Evolutionary conservation across 2,797 vertebrate species (phyloP), one percentile per base, ranked within the genome.

Genomic region (Gastrophryne carolinensis): DNA sequence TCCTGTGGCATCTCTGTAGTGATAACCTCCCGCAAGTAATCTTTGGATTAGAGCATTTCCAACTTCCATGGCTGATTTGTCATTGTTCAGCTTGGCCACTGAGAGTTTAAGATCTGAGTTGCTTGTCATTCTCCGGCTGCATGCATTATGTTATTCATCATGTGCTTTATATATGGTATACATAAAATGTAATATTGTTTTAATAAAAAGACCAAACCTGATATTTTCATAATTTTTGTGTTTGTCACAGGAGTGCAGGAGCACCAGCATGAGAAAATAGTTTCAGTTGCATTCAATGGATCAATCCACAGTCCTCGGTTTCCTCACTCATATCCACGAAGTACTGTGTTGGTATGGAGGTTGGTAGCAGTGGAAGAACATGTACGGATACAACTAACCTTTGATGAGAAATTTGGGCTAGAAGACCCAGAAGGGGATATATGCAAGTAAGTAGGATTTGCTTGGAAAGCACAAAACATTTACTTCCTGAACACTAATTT

Each of bases 361-460:
- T 89, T 99, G 29, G 92, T 96, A 79, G 93, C 95, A 1, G 81
- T 86, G 52, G 88, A 87, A 0, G 92, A 93, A 84, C 91, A 94
- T 71, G 90, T 92, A 79, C 93, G 90, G 90, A 97, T 99, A 88
- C 96, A 95, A 64, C 91, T 99, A 79, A 94, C 89, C 68, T 99
- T 99, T 82, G 97, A 99, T 85, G 91, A 95, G 72, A 89, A 89
- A 61, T 99, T 99, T 82, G 97, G 97, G 79, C 92, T 99, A 79
- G 97, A 99, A 86, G 97, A 99, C 81, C 93, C 97, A 17, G 97
- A 99, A 87, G 95, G 96, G 58, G 95, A 93, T 63, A 92, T 95
- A 84, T 99, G 97, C 97, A 98, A 99, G 97, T 99, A 94, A 95
- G 96, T 63, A 3, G 4, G 15, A 27, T 57, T 26, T 29, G 4